These are phyloP conservation scores for Nerophis lumbriciformis DNA, from an alignment of 2,113 vertebrate species.

Conservation along the genomic window DNA sequence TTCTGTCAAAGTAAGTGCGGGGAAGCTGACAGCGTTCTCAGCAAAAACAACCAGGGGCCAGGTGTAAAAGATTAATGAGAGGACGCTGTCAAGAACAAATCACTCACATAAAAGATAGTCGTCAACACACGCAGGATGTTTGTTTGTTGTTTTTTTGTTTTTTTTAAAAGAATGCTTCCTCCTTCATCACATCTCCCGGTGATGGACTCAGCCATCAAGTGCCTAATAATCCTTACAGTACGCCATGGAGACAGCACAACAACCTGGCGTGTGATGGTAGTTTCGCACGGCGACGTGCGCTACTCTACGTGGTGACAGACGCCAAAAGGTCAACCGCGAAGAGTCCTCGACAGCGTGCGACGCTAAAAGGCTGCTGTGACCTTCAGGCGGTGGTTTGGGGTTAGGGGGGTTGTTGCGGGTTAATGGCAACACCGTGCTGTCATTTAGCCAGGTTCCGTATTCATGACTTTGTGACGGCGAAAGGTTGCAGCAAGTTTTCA, in stretches of 20 bases:
- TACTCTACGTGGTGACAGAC: constrained; percentile 42
- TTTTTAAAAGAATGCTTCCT: constrained; percentile 7
- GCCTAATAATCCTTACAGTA: too few species aligned
- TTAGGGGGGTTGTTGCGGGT: constrained; percentile 25
- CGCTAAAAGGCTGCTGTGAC: constrained; percentile 58
- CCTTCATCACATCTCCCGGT: not conserved
- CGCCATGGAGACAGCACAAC: not conserved
- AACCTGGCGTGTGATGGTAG: constrained; percentile 30
- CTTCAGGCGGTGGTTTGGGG: constrained; percentile 49
- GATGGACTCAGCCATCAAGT: too few species aligned
- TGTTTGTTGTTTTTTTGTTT: not conserved
- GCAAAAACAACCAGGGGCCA: constrained; percentile 48
- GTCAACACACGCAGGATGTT: constrained; percentile 12
- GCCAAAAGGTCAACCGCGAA: constrained; percentile 60
- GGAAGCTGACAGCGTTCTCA: constrained; percentile 30
- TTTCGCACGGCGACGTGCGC: constrained; percentile 28
- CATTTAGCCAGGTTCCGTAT: constrained; percentile 39
- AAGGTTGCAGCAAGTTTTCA: constrained; percentile 23
- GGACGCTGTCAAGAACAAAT: constrained; percentile 31
- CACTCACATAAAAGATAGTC: constrained; percentile 28
- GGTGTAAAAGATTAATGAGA: constrained; percentile 55
- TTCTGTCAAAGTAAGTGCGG: constrained; percentile 41
- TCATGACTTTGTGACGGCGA: constrained; percentile 32
- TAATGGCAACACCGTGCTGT: constrained; percentile 49
- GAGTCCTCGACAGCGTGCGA: constrained; percentile 43